phyloP scores from a whole-genome alignment of 2,888 invertebrate species.

The Bombylius discolor region DNA sequence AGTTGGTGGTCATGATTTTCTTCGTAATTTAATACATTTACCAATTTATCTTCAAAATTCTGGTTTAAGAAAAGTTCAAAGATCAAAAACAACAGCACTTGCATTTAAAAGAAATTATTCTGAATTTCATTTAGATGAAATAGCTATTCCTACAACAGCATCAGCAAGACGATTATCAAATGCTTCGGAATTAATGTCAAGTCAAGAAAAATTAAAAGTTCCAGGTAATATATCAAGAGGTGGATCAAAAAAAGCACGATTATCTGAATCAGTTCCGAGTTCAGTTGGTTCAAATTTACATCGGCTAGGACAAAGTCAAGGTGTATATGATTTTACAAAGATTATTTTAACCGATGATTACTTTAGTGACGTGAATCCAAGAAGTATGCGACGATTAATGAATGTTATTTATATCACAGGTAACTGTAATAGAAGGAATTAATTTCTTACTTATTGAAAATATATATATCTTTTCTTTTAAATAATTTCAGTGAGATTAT shows the following conservation, averaged over 20 bases:
- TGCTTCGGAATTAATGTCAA: slow-evolving; percentile 69
- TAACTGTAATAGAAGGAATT: slow-evolving; percentile 28
- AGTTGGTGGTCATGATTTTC: slow-evolving; percentile 88
- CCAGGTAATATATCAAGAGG: slow-evolving; percentile 36
- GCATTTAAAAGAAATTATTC: slow-evolving; percentile 31
- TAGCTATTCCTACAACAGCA: slow-evolving; percentile 26
- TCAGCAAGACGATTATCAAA: slow-evolving; percentile 61
- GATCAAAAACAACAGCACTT: slow-evolving; percentile 67
- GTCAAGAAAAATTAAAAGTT: slow-evolving; percentile 57
- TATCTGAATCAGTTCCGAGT: slow-evolving; percentile 82
- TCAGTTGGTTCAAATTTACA: slow-evolving; percentile 82
- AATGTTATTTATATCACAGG: slow-evolving; percentile 94
- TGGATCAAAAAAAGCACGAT: slow-evolving; percentile 58
- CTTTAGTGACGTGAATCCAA: slow-evolving; percentile 96
- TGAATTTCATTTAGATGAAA: slow-evolving; percentile 30
- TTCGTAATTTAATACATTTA: slow-evolving; percentile 91
- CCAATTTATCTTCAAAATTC: slow-evolving; percentile 98
- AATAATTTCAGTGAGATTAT: slow-evolving; percentile 63
- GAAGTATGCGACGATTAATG: slow-evolving; percentile 91
- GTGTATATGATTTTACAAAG: slow-evolving; percentile 45
- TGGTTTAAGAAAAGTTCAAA: slow-evolving; percentile 76
- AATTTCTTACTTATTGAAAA: too few species aligned
- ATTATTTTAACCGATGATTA: slow-evolving; percentile 94
- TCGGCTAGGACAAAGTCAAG: slow-evolving; percentile 52
- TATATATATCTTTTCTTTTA: too few species aligned